phyloP scores from a whole-genome alignment of 1,140 invertebrate species.

The Ephestia elutella region DNA sequence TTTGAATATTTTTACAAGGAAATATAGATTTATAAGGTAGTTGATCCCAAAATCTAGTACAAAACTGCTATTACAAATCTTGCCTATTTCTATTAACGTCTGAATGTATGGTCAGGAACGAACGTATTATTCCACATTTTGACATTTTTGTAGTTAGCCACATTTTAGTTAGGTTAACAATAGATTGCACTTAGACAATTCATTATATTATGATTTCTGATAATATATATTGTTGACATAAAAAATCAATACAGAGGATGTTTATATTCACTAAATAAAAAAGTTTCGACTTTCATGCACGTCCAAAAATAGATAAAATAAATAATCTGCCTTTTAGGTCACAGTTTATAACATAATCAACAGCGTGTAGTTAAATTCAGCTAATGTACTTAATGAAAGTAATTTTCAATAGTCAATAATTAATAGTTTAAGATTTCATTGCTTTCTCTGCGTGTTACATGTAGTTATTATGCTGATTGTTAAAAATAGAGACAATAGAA shows the following conservation, averaged over 20 bases:
- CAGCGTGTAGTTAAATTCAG: slow-evolving; percentile 5
- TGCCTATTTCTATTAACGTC: slow-evolving; percentile 6
- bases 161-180: slow-evolving; percentile 6
- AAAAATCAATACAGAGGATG: slow-evolving; percentile 1
- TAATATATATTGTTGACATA: slow-evolving; percentile 40
- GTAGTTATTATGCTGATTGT: neutral
- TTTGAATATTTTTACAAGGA: slow-evolving; percentile 26
- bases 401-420: slow-evolving; percentile 50
- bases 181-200: slow-evolving; percentile 34
- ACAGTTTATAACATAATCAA: slow-evolving; percentile 7
- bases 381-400: slow-evolving; percentile 54
- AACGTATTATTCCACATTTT: neutral
- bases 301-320: slow-evolving; percentile 6
- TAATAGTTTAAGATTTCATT: slow-evolving; percentile 37
- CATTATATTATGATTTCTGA: slow-evolving; percentile 15
- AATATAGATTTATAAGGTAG: slow-evolving; percentile 8
- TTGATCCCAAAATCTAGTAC: slow-evolving; percentile 65
- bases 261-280: slow-evolving; percentile 16
- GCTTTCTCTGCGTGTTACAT: slow-evolving; percentile 35
- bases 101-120: neutral
- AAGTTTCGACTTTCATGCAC: slow-evolving; percentile 11
- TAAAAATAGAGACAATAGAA: neutral
- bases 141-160: slow-evolving; percentile 19
- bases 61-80: slow-evolving; percentile 32
- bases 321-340: slow-evolving; percentile 18